Conservation (phyloP, 2,888 invertebrate genomes). For the Stenurella melanura region DNA sequence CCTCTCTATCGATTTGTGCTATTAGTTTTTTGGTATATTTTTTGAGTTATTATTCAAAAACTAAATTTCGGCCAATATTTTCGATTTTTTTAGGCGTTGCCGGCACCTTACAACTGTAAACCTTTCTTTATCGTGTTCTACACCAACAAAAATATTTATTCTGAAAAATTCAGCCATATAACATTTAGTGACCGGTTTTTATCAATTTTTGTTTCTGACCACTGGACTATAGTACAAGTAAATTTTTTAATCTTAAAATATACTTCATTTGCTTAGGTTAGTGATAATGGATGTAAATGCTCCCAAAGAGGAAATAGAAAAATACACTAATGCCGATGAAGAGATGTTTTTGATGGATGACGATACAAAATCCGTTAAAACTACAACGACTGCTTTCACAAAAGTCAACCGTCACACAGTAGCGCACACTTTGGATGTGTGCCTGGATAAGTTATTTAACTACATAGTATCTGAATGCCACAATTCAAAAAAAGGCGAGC, state of each 20-base stretch:
- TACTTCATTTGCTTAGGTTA: constrained; percentile 75
- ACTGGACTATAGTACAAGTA: too few species aligned
- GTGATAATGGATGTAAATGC: constrained; percentile 85
- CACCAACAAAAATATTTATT: too few species aligned
- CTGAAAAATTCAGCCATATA: too few species aligned
- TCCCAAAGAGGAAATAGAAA: constrained; percentile 75
- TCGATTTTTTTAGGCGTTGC: too few species aligned
- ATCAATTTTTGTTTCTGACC: too few species aligned
- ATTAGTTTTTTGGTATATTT: too few species aligned
- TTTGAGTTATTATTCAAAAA: too few species aligned
- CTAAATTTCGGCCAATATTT: too few species aligned
- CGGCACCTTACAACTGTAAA: too few species aligned
- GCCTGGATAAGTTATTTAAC: constrained; percentile 83
- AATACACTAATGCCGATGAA: constrained; percentile 61
- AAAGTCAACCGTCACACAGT: constrained; percentile 62
- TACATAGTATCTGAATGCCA: constrained; percentile 81
- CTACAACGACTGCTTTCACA: constrained; percentile 66
- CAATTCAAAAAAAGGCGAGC: constrained; percentile 69
- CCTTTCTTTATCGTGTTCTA: too few species aligned
- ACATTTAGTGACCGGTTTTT: too few species aligned
- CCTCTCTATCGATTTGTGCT: too few species aligned
- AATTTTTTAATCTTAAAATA: not conserved
- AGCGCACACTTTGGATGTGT: constrained; percentile 83
- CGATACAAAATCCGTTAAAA: constrained; percentile 69
- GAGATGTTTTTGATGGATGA: constrained; percentile 78